Conservation (phyloP, 2,113 vertebrate genomes). For the Osmerus mordax region DNA sequence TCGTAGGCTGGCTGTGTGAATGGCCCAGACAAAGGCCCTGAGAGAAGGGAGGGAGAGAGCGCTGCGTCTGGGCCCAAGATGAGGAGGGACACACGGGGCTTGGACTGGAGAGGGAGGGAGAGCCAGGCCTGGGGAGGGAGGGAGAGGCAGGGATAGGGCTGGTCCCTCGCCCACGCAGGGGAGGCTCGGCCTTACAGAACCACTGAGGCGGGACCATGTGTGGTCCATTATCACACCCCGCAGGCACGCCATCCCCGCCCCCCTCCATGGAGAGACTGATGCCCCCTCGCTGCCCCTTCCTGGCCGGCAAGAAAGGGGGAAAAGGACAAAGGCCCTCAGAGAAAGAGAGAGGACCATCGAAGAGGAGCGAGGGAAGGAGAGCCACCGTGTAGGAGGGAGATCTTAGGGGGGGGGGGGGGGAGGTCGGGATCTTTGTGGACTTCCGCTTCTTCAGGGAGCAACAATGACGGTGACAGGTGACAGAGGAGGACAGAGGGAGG, state of each 20-base stretch:
- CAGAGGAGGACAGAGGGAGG: slow-evolving; percentile 40
- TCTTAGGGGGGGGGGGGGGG: slow-evolving; percentile 23
- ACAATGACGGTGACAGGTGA: slow-evolving; percentile 65
- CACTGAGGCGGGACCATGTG: slow-evolving; percentile 65
- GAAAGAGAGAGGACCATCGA: slow-evolving; percentile 31
- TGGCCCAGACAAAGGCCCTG: slow-evolving; percentile 62
- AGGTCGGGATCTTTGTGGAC: slow-evolving; percentile 44
- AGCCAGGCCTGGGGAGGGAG: neutral
- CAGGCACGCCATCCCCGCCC: slow-evolving; percentile 50
- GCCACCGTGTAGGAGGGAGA: neutral
- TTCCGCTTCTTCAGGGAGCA: slow-evolving; percentile 37
- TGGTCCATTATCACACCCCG: slow-evolving; percentile 70
- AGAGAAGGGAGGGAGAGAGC: slow-evolving; percentile 29
- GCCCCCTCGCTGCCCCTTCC: slow-evolving; percentile 51
- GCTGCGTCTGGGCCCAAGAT: neutral
- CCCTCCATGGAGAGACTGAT: slow-evolving; percentile 57
- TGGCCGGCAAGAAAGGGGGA: slow-evolving; percentile 50
- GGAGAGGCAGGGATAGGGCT: neutral
- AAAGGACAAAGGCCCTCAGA: slow-evolving; percentile 59
- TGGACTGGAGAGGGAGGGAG: slow-evolving; percentile 27
- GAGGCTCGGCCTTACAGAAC: slow-evolving; percentile 44
- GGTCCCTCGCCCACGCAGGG: slow-evolving; percentile 49
- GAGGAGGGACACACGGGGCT: neutral
- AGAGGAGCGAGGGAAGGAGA: slow-evolving; percentile 39
- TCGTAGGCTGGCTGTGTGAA: slow-evolving; percentile 43